Percentiles rank a stretch among this genome's conserved stretches.
Evolutionary conservation across 2,797 vertebrate genomes (phyloP).

Genomic region (Falco cherrug): DNA sequence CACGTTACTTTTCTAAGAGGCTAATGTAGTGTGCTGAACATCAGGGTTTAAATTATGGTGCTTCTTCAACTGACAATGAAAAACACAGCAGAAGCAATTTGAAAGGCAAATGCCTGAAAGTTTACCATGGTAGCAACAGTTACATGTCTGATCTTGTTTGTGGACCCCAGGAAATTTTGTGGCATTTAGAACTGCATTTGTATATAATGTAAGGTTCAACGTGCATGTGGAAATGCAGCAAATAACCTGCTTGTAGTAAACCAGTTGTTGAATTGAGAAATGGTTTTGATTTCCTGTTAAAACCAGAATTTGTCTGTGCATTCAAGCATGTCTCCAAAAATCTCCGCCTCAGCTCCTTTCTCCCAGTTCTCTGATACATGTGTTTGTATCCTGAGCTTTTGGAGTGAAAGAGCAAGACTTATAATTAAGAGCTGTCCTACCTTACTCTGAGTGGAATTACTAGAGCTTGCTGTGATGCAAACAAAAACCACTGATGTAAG

Average conservation of each 20-base stretch:
- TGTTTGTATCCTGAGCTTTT: not conserved
- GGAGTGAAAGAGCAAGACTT: not conserved
- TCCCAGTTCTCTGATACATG: fast-evolving
- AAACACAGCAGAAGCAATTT: not conserved
- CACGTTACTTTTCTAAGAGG: not conserved
- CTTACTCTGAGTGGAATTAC: not conserved
- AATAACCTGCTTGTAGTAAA: not conserved
- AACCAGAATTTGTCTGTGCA: not conserved
- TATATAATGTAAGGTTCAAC: not conserved
- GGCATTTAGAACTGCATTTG: not conserved
- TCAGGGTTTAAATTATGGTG: not conserved
- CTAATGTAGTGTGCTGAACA: not conserved
- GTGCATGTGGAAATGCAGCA: not conserved
- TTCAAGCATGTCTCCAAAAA: not conserved
- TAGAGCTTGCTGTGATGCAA: not conserved
- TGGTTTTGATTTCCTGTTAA: not conserved
- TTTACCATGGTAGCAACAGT: not conserved
- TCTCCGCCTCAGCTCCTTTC: not conserved
- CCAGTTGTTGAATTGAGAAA: not conserved
- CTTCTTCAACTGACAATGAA: not conserved
- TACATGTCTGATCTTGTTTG: not conserved
- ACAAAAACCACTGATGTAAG: not conserved
- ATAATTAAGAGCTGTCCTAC: not conserved
- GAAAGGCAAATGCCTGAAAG: not conserved
- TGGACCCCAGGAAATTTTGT: not conserved